A percentile compares a stretch with the other conserved stretches of the same genome.
These are phyloP conservation scores for Macrobrachium nipponense DNA, from an alignment of 1,140 invertebrate species.

Conservation along the genomic window DNA sequence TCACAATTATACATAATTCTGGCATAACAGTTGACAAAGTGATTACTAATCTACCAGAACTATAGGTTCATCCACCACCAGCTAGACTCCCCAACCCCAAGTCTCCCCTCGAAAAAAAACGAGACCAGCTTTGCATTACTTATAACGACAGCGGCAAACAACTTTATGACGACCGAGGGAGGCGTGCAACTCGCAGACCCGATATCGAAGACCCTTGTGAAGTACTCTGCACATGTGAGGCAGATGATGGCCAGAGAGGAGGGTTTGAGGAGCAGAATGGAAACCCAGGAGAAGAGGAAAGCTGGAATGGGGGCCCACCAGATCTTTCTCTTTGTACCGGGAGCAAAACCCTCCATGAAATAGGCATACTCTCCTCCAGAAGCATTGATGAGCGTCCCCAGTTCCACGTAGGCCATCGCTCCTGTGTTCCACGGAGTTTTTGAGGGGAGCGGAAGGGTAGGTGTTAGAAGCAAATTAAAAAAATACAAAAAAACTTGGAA, in stretches of 20 bases:
- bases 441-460: background rate
- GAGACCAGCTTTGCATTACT: conserved; percentile 3
- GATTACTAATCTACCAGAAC: too few species aligned
- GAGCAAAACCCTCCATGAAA: conserved; percentile 78
- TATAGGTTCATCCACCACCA: background rate
- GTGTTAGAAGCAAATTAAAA: background rate
- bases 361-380: conserved; percentile 89
- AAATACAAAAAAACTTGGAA: background rate
- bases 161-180: conserved; percentile 74
- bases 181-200: conserved; percentile 79
- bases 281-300: conserved; percentile 84
- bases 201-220: conserved; percentile 80
- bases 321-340: conserved; percentile 60
- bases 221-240: conserved; percentile 86
- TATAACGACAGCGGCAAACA: conserved; percentile 52
- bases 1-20: too few species aligned
- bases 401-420: conserved; percentile 63
- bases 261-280: conserved; percentile 82
- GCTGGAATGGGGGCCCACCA: conserved; percentile 77
- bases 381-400: conserved; percentile 71
- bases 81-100: background rate
- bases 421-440: conserved; percentile 52
- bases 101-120: background rate
- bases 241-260: conserved; percentile 89
- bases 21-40: background rate